Evolutionary conservation across 2,888 invertebrate genomes (phyloP), one percentile per base, ranked within the genome.

Genomic region (Hypselothyrea guttata): DNA sequence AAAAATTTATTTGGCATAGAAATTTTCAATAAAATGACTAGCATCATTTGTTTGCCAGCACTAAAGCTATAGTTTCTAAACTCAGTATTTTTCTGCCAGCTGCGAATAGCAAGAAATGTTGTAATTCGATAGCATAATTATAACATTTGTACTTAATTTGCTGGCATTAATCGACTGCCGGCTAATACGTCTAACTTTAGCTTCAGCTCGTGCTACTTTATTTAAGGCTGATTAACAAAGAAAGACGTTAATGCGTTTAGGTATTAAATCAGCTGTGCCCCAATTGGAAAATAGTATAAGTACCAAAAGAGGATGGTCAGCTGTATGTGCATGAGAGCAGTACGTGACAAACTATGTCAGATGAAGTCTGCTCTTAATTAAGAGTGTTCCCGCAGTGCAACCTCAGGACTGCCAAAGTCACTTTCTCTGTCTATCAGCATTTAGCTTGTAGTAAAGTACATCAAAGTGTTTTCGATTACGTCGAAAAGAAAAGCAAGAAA

Each of bases 391-490:
- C 51, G 35, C 44, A 45, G 47, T 38, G 56, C 40, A 27, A 40
- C 22, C 22, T 16, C 34, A 12, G 31, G 16, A 9, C 22, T 15
- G 18, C 13, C 33, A 28, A 7, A 8, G 16, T 18, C 35, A 13
- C 16, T 3, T 15, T 16, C 9, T 16, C 13, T 15, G 12, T 7
- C 7, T 8, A 8, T 1, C 9, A 15, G 16, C 1, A 22, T 42
- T 42, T 16, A 7, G 33, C 38, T 12, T 38, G 46, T 56, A 47
- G 37, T 37, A 30, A 57, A 54, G 37, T 34, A 68, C 68, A 57
- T 68, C 71, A 68, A 68, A 68, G 68, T 16, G 30, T 8, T 44
- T 54, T 57, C 58, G 51, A 42, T 44, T 31, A 45, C 49, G 31
- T 37, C 30, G 27, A 30, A 28, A 27, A 52, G 28, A 8, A 28